Conservation (phyloP, 2,888 invertebrate species). For the Augochlorella aurata region DNA sequence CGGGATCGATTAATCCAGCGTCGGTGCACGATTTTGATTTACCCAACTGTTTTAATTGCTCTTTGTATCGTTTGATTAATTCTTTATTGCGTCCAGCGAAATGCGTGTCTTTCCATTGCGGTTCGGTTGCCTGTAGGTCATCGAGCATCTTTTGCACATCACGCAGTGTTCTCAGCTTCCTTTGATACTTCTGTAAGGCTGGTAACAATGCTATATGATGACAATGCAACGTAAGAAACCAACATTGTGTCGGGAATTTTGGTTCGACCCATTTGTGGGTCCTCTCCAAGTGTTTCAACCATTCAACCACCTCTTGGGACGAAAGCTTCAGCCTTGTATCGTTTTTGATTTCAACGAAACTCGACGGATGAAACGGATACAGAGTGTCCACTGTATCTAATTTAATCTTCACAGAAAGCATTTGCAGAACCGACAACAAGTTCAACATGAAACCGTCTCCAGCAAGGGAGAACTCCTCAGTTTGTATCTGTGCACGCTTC, state of each 20-base stretch:
- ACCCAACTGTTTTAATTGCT: conserved; percentile 88
- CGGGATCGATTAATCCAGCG: conserved; percentile 93
- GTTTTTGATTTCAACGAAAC: conserved; percentile 88
- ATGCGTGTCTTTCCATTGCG: conserved; percentile 91
- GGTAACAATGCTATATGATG: conserved; percentile 96
- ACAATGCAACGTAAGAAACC: conserved; percentile 97
- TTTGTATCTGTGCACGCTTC: conserved; percentile 94
- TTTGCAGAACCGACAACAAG: conserved; percentile 94
- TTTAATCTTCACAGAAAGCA: conserved; percentile 94
- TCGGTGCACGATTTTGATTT: conserved; percentile 96
- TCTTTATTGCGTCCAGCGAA: conserved; percentile 91
- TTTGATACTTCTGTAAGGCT: conserved; percentile 91
- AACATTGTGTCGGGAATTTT: conserved; percentile 98
- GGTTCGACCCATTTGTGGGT: conserved; percentile 88
- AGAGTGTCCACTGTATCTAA: conserved; percentile 93
- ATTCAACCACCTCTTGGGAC: conserved; percentile 90
- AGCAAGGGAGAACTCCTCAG: conserved; percentile 92
- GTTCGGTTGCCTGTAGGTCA: conserved; percentile 91
- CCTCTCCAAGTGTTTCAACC: conserved; percentile 87
- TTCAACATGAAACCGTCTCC: conserved; percentile 98
- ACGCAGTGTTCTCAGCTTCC: conserved; percentile 89
- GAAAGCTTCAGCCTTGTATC: conserved; percentile 93
- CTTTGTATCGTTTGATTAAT: conserved; percentile 92
- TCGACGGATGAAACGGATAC: conserved; percentile 93
- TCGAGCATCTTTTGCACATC: conserved; percentile 94